Evolutionary conservation across 2,797 vertebrate species (phyloP).

Genomic region (Salarias fasciatus): DNA sequence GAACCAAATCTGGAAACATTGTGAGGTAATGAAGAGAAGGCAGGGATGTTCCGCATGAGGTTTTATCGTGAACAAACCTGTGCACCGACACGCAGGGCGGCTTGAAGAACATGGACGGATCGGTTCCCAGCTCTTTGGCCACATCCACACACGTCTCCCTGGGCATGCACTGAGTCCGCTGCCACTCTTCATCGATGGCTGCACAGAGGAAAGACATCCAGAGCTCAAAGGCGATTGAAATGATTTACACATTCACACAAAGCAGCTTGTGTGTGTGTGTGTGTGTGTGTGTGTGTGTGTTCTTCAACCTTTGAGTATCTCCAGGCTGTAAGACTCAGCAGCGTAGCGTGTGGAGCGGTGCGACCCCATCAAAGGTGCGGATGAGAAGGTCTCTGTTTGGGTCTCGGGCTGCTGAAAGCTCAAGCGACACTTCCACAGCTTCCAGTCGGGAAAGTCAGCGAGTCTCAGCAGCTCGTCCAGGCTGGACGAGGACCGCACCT

Average conservation of each 20-base stretch:
- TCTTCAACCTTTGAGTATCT: constrained; percentile 89
- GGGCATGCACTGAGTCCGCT: constrained; percentile 94
- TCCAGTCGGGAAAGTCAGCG: constrained; percentile 94
- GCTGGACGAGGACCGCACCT: constrained; percentile 90
- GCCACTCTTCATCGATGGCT: constrained; percentile 98
- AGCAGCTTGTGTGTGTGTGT: background rate
- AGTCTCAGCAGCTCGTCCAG: constrained; percentile 92
- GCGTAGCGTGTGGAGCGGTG: constrained; percentile 96
- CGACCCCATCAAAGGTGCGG: constrained; percentile 73
- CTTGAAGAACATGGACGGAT: constrained; percentile 94
- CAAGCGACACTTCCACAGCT: constrained; percentile 93
- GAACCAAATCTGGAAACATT: background rate
- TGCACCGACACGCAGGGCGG: constrained; percentile 94
- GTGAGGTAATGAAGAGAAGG: background rate
- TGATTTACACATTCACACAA: background rate
- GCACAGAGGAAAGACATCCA: background rate
- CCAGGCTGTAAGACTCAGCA: constrained; percentile 90
- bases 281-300: background rate
- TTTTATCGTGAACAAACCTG: constrained; percentile 72
- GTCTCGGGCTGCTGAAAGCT: constrained; percentile 84
- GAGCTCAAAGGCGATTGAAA: background rate
- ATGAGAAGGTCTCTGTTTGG: constrained; percentile 50
- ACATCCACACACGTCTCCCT: constrained; percentile 95
- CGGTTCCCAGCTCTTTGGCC: constrained; percentile 90
- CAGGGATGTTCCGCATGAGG: background rate